Evolutionary conservation across 1,140 invertebrate genomes (phyloP), one percentile per base, ranked within the genome.

Genomic region (Hydropsyche tenuis): DNA sequence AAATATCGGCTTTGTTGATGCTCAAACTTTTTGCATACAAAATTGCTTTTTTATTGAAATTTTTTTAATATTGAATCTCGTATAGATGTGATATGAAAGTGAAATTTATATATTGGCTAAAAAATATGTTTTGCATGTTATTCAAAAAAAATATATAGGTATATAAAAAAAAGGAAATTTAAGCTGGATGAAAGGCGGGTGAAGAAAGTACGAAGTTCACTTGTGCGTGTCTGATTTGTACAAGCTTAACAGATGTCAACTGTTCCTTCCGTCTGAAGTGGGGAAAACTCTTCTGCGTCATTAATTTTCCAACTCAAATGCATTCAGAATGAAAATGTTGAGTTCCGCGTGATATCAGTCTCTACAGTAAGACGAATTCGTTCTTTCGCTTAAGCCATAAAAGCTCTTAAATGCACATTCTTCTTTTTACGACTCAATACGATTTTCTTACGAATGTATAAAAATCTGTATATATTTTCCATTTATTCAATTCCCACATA

Each of bases 301-400:
- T 73, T 73, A 73, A 73, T 73, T 73, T 63, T 72, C 70, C 56
- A n/a, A 72, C 53, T 62, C 53, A 46, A 62, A 63, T 72, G 42
- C 70, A 62, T 72, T 16, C 7, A 23, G 64, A 16, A 22, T 37
- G 30, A 37, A 37, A 37, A 37, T 37, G 30, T 37, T 37, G 37
- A 25, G 64, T 43, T 66, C 22, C 16, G 48, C 48, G 48, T 9
- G 20, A 53, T 53, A 53, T 53, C 48, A 18, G 48, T 53, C 48
- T 20, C 9, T 53, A 53, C 20, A 53, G 12, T 48, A 48, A 14
- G 12, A 14, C 12, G 16, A 14, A 53, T 5, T 11, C 48, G 16
- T 53, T 53, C 7, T 14, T 53, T 53, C 16, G 48, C 16, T 53
- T 9, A 9, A 37, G 30, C 6, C 48, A 20, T 18, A 20, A 53